Percentiles rank a stretch among this genome's conserved stretches.
Evolutionary conservation across 2,888 invertebrate genomes (phyloP).

Genomic region (Nowickia ferox): DNA sequence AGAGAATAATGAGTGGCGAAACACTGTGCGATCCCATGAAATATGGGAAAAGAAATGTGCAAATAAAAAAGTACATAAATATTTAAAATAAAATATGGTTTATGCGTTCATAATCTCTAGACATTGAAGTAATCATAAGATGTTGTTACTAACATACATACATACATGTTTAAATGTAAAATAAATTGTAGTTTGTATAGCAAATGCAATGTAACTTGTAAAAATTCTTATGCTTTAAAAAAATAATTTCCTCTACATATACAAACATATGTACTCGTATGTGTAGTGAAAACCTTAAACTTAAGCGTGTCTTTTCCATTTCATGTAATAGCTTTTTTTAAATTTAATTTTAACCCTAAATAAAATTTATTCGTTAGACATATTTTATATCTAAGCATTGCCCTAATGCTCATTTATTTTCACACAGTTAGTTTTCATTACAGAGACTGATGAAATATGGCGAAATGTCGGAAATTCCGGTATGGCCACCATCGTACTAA

Average conservation of each 20-base stretch:
- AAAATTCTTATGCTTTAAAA: neutral
- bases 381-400: neutral
- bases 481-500: constrained; percentile 77
- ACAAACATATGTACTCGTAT: no score
- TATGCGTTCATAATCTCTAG: constrained; percentile 58
- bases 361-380: neutral
- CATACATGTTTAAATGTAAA: constrained; percentile 16
- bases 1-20: constrained; percentile 37
- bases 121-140: constrained; percentile 65
- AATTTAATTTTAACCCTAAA: neutral
- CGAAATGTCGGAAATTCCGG: constrained; percentile 79
- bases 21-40: neutral
- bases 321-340: neutral
- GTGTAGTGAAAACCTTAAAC: no score
- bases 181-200: constrained; percentile 7
- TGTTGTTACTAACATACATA: constrained; percentile 33
- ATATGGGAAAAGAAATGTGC: neutral
- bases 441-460: constrained; percentile 75
- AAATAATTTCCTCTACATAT: no score
- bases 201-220: neutral
- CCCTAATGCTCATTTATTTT: constrained; percentile 5
- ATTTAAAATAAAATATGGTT: constrained; percentile 56
- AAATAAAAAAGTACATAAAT: constrained; percentile 32
- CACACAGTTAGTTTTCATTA: constrained; percentile 27
- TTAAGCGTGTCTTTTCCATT: no score